phyloP scores from a whole-genome alignment of 2,797 vertebrate species.

The Chaenodraco wilsoni region DNA sequence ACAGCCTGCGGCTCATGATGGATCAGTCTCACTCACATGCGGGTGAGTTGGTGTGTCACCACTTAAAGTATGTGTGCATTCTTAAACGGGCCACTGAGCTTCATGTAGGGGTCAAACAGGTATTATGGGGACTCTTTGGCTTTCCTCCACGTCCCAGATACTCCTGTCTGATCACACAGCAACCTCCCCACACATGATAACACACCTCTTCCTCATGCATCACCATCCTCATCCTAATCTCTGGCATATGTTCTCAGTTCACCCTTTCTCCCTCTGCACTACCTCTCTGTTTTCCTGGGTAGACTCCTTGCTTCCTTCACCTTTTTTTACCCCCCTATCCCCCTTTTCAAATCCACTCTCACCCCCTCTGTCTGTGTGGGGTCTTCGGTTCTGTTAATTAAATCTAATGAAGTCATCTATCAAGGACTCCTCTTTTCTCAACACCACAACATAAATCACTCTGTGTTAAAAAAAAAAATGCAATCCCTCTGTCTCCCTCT shows the following conservation, averaged over 20 bases:
- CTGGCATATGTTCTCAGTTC: conserved; percentile 65
- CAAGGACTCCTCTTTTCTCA: conserved; percentile 80
- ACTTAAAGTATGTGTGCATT: conserved; percentile 14
- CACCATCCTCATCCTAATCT: conserved; percentile 58
- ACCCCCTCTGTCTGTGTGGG: conserved; percentile 59
- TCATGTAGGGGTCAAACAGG: conserved; percentile 10
- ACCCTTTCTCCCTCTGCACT: conserved; percentile 38
- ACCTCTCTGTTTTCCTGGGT: conserved; percentile 44
- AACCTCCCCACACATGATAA: conserved; percentile 35
- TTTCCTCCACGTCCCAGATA: conserved; percentile 11
- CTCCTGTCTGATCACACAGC: conserved; percentile 29
- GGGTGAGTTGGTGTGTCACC: conserved; percentile 19
- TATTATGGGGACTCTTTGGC: conserved; percentile 1
- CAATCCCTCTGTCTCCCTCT: conserved; percentile 52
- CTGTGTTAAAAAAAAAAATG: conserved; percentile 49
- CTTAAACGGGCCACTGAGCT: conserved; percentile 38
- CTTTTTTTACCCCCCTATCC: conserved; percentile 44
- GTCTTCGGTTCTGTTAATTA: conserved; percentile 81
- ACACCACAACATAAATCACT: conserved; percentile 82
- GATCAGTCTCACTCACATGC: conserved; percentile 51
- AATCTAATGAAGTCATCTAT: conserved; percentile 85
- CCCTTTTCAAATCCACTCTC: conserved; percentile 53
- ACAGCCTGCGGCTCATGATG: conserved; percentile 70
- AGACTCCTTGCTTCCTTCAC: conserved; percentile 48
- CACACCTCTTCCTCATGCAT: conserved; percentile 37